Conservation (phyloP, 2,888 invertebrate genomes). For the Linnaemya tessellans region DNA sequence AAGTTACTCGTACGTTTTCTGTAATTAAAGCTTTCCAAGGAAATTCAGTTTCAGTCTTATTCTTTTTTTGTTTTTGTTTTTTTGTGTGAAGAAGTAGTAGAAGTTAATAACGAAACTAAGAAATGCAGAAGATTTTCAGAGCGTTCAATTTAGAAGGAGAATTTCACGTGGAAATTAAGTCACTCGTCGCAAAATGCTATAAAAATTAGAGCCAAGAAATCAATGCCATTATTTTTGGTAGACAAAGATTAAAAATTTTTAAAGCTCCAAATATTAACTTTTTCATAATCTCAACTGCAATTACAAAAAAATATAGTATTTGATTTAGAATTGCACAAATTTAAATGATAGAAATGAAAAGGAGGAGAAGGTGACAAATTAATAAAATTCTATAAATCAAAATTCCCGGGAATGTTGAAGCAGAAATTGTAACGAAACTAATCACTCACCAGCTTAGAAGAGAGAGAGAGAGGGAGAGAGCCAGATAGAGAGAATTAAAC, state of each 20-base stretch:
- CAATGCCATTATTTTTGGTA: conserved; percentile 69
- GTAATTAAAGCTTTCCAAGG: conserved; percentile 26
- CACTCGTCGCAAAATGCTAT: conserved; percentile 65
- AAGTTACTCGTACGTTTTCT: conserved; percentile 28
- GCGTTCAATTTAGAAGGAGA: conserved; percentile 55
- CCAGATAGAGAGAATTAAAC: too few relatives aligned
- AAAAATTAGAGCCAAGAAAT: conserved; percentile 72
- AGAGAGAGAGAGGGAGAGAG: neutral
- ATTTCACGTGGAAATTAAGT: conserved; percentile 50
- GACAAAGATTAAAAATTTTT: conserved; percentile 69
- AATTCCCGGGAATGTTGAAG: conserved; percentile 14
- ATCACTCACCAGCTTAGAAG: neutral
- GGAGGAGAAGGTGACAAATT: neutral
- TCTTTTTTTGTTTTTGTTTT: neutral
- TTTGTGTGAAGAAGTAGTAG: conserved; percentile 28
- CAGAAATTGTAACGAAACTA: neutral
- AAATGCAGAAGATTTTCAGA: conserved; percentile 56
- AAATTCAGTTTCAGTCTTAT: conserved; percentile 54
- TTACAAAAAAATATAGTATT: conserved; percentile 57
- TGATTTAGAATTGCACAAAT: conserved; percentile 49
- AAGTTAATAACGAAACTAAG: conserved; percentile 26
- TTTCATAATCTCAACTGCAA: conserved; percentile 70
- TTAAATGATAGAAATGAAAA: neutral
- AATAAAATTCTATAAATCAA: conserved; percentile 1
- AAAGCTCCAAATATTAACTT: conserved; percentile 68